Evolutionary conservation across 1,140 invertebrate genomes (phyloP).

Genomic region (Drosophila ambigua): DNA sequence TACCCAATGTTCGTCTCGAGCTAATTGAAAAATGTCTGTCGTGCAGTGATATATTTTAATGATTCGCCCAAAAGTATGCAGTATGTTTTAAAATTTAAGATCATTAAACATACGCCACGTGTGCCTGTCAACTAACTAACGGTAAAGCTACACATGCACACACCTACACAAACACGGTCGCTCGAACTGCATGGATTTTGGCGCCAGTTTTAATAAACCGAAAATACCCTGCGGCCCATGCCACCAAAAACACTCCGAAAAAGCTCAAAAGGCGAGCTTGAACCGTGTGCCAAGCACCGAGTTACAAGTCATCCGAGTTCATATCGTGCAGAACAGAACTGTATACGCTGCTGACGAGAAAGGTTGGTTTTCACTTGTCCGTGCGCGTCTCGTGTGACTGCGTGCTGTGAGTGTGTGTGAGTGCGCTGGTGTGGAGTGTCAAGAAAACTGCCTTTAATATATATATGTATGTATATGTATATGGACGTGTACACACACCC

Average conservation of each 20-base stretch:
- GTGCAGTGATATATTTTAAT: too few species aligned
- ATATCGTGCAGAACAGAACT: slow-evolving; percentile 78
- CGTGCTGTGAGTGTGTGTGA: slow-evolving; percentile 32
- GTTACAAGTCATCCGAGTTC: slow-evolving; percentile 40
- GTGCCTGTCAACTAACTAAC: slow-evolving; percentile 11
- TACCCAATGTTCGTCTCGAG: too few species aligned
- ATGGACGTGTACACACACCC: slow-evolving; percentile 41
- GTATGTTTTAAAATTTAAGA: neutral
- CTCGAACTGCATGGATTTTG: slow-evolving; percentile 58
- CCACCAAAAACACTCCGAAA: slow-evolving; percentile 68
- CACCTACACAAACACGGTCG: slow-evolving; percentile 12
- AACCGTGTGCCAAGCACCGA: slow-evolving; percentile 34
- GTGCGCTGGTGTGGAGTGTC: slow-evolving; percentile 26
- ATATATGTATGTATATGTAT: slow-evolving; percentile 9
- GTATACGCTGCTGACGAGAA: slow-evolving; percentile 82
- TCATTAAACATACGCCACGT: slow-evolving; percentile 44
- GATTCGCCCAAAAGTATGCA: slow-evolving; percentile 2
- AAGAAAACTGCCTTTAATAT: slow-evolving; percentile 44
- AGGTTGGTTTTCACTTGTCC: slow-evolving; percentile 66
- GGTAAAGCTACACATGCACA: neutral
- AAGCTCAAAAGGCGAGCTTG: slow-evolving; percentile 62
- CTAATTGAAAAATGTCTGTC: too few species aligned
- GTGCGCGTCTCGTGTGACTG: slow-evolving; percentile 53
- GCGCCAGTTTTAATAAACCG: slow-evolving; percentile 70
- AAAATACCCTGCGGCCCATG: slow-evolving; percentile 23